Base-by-base conservation (phyloP, 2,888 invertebrate genomes). In the Danaus chrysippus region DNA sequence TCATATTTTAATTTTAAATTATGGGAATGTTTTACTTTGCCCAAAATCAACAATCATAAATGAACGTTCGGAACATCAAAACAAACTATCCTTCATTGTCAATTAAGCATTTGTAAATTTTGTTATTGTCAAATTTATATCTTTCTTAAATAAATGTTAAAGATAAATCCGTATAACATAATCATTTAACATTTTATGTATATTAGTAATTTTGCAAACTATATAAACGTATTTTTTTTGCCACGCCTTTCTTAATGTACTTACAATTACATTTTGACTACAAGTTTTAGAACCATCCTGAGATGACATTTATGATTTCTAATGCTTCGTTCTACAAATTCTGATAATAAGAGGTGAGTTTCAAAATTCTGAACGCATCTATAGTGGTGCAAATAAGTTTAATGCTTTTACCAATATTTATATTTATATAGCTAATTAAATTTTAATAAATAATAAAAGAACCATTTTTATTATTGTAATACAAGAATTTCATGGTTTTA, bases 1-100 rank as follows among this genome's bases (percentile, higher is more conserved):
- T 70, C 82, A 83, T 84, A 65, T 75, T 81, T 76, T 72, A 72
- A 75, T 77, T 76, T 74, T 74, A 74, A 70, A 68, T 67, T 70
- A 73, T 69, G 66, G 67, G 61, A 71, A 66, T 71, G 71, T 70
- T 72, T 67, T 70, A 77, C 66, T 77, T 77, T 64, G 70, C 70
- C 73, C 71, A 78, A 79, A 83, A 81, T 82, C 83, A 84, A 83
- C 84, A 70, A 78, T 81, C 67, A 74, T 78, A 76, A 76, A 75
- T 76, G 73, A 68, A 72, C 82, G 80, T 82, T 84, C 78, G 56
- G 68, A 80, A 77, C 59, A 67, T 57, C 64, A 68, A 64, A 68
- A 67, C 59, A 69, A 69, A 67, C 65, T 65, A 65, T 64, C 59
- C 64, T 46, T 64, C 61, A 64, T 66, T 69, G 65, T 72, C 65